Evolutionary conservation across 1,140 invertebrate species (phyloP), one percentile per base, ranked within the genome.

Genomic region (Aphis craccivora): DNA sequence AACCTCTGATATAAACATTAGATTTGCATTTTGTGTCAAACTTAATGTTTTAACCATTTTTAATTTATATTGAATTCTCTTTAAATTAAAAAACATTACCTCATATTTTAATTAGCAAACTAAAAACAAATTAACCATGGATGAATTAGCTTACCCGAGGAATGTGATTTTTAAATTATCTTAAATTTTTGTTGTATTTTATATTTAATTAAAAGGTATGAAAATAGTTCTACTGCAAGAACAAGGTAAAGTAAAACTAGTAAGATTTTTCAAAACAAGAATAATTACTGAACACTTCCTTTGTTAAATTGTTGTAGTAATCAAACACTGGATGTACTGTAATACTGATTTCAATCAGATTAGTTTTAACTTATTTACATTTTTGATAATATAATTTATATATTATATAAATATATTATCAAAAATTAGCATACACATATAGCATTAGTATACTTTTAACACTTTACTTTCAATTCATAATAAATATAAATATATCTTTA

Each of bases 401-500:
- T 67, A 67, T 45, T 30, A 67, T 14, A 60, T n/a, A 60, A 30
- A 76, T 76, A 76, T 76, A n/a, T n/a, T 76, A n/a, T 76, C 60
- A 76, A 76, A 76, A 76, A 76, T 5, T 35, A n/a, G 30, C 30
- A 76, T 76, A 76, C 30, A 76, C 11, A 18, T 35, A 76, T 76
- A 40, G 37, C 4, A n/a, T 30, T 76, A n/a, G 14, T 76, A n/a
- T 76, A n/a, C 18, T 76, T 76, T 3, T 76, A 76, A 76, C 14
- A 76, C 14, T 18, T 35, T 5, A n/a, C 4, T 76, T 76, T 76
- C 43, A 18, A 11, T 87, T 48, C 18, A n/a, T 87, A 35, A 51
- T 53, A 53, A 88, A 67, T 67, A 60, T 67, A 43, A 90, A 55
- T 88, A 37, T 88, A 37, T 11, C 14, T 90, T 60, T 67, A 60